These are phyloP conservation scores for Cheilosia vulpina DNA, from an alignment of 2,888 invertebrate genomes.

Conservation along the genomic window DNA sequence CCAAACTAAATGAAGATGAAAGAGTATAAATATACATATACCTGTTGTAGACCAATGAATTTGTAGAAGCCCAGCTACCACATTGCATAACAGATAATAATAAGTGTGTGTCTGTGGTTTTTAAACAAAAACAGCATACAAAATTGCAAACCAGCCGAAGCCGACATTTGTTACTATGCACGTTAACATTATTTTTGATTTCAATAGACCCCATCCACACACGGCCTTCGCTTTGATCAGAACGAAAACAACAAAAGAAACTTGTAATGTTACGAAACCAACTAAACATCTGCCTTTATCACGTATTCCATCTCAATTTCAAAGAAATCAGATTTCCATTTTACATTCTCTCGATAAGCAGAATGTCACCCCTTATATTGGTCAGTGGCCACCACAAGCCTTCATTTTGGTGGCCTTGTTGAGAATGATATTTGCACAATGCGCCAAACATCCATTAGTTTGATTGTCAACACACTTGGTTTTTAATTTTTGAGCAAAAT, in stretches of 20 bases:
- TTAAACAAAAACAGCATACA: too few species aligned
- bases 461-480: conserved; percentile 72
- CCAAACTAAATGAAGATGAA: too few species aligned
- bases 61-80: too few species aligned
- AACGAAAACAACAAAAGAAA: neutral
- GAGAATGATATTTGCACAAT: conserved; percentile 51
- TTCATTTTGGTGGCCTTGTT: conserved; percentile 45
- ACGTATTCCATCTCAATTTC: conserved; percentile 38
- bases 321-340: conserved; percentile 42
- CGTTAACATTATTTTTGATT: neutral
- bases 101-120: too few species aligned
- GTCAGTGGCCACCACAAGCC: conserved; percentile 53
- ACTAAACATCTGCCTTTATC: neutral
- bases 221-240: neutral
- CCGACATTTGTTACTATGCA: too few species aligned
- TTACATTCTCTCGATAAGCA: conserved; percentile 7
- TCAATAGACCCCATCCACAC: neutral
- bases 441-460: conserved; percentile 71
- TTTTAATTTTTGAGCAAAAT: conserved; percentile 58
- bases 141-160: too few species aligned
- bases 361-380: conserved; percentile 41
- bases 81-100: too few species aligned
- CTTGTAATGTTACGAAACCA: conserved; percentile 6
- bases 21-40: too few species aligned
- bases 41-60: too few species aligned